phyloP scores from a whole-genome alignment of 2,888 invertebrate genomes.

The Spilarctia lutea region DNA sequence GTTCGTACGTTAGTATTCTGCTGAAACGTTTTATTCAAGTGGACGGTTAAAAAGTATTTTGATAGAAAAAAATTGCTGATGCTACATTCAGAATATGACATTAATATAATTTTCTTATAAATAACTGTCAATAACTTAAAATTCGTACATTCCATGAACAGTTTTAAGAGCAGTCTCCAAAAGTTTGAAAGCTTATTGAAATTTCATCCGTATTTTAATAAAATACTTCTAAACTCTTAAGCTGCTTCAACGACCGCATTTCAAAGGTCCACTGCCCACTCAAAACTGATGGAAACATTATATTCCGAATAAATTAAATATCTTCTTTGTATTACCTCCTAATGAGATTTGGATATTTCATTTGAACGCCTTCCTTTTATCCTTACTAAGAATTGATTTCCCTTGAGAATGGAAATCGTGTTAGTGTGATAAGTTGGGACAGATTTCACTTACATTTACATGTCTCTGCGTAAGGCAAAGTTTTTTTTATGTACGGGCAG shows the following conservation, averaged over 20 bases:
- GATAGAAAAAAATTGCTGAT: too few relatives aligned
- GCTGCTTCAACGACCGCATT: slow-evolving; percentile 23
- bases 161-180: slow-evolving; percentile 16
- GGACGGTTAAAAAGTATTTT: too few relatives aligned
- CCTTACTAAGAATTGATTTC: slow-evolving; percentile 41
- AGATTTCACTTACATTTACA: slow-evolving; percentile 23
- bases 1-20: too few relatives aligned
- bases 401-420: slow-evolving; percentile 25
- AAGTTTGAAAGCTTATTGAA: slow-evolving; percentile 41
- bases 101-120: neutral
- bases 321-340: slow-evolving; percentile 25
- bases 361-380: slow-evolving; percentile 18
- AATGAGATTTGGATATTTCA: slow-evolving; percentile 24
- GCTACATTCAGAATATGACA: too few relatives aligned
- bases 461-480: slow-evolving; percentile 7
- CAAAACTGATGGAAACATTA: slow-evolving; percentile 32
- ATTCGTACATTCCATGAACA: slow-evolving; percentile 23
- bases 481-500: too few relatives aligned
- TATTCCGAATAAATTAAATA: slow-evolving; percentile 41
- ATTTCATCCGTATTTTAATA: slow-evolving; percentile 29
- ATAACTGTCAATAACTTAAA: neutral
- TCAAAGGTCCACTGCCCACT: slow-evolving; percentile 29
- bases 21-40: too few relatives aligned
- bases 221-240: slow-evolving; percentile 37
- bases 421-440: slow-evolving; percentile 15